A percentile compares a stretch with the other conserved stretches of the same genome.
These are phyloP conservation scores for Microctonus brassicae DNA, from an alignment of 2,888 invertebrate genomes.

Conservation along the genomic window DNA sequence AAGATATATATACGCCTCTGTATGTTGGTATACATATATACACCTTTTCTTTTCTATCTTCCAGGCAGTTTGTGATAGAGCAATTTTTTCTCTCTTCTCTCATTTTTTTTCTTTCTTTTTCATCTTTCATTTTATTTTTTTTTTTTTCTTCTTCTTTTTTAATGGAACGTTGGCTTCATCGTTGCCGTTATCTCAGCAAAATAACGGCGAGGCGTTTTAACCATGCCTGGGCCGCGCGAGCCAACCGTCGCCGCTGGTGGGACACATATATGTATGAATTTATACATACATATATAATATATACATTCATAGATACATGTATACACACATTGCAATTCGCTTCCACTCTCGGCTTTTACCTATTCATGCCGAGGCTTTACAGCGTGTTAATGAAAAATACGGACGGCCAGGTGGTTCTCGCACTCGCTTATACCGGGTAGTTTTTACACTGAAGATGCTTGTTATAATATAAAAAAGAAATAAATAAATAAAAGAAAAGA, in stretches of 20 bases:
- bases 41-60: not conserved
- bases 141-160: constrained; percentile 19
- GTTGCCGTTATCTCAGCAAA: constrained; percentile 42
- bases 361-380: constrained; percentile 64
- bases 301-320: constrained; percentile 3
- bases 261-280: not conserved
- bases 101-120: constrained; percentile 12
- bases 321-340: constrained; percentile 28
- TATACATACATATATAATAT: not conserved
- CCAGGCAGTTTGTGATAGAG: not conserved
- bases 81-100: constrained; percentile 5
- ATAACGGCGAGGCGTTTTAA: constrained; percentile 42
- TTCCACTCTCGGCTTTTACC: constrained; percentile 53
- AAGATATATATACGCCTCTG: not conserved
- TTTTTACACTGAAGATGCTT: constrained; percentile 23
- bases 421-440: constrained; percentile 53
- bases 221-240: constrained; percentile 41
- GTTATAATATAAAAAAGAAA: constrained; percentile 12
- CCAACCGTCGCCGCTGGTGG: constrained; percentile 8
- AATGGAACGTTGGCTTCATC: constrained; percentile 37
- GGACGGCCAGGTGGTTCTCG: constrained; percentile 57
- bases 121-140: constrained; percentile 12
- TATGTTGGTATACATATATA: not conserved
- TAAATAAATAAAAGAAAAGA: not conserved
- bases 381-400: constrained; percentile 67